phyloP scores from a whole-genome alignment of 2,113 vertebrate species.

The Steatornis caripensis region DNA sequence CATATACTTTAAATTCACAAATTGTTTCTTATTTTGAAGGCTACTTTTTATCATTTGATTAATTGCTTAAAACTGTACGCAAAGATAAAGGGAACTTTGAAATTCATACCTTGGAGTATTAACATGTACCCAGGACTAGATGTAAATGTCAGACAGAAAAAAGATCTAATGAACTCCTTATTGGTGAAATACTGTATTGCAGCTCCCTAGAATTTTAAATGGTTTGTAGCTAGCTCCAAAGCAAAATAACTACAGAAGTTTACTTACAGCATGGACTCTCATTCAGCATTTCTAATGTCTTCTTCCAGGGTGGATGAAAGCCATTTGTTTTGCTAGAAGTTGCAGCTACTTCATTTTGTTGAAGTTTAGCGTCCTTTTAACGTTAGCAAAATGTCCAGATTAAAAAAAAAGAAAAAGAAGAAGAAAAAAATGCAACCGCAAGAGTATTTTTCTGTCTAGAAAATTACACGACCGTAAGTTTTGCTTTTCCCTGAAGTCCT shows the following conservation, averaged over 20 bases:
- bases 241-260: slow-evolving; percentile 39
- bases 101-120: slow-evolving; percentile 69
- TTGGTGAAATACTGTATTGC: slow-evolving; percentile 59
- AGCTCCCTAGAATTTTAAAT: slow-evolving; percentile 63
- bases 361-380: background rate
- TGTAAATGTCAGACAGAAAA: slow-evolving; percentile 65
- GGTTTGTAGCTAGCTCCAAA: background rate
- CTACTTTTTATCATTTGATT: slow-evolving; percentile 59
- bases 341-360: background rate
- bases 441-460: slow-evolving; percentile 37
- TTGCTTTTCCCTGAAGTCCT: slow-evolving; percentile 69
- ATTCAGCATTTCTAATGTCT: slow-evolving; percentile 12
- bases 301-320: background rate
- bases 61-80: slow-evolving; percentile 66
- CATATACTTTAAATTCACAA: slow-evolving; percentile 25
- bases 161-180: slow-evolving; percentile 66
- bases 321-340: background rate
- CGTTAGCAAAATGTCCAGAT: slow-evolving; percentile 14
- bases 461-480: slow-evolving; percentile 70
- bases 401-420: background rate
- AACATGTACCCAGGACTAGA: slow-evolving; percentile 57
- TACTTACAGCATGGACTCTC: slow-evolving; percentile 13
- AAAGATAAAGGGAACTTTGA: slow-evolving; percentile 72
- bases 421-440: background rate
- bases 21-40: slow-evolving; percentile 41